Evolutionary conservation across 2,113 vertebrate genomes (phyloP), one percentile per base, ranked within the genome.

Genomic region (Acanthochromis polyacanthus): DNA sequence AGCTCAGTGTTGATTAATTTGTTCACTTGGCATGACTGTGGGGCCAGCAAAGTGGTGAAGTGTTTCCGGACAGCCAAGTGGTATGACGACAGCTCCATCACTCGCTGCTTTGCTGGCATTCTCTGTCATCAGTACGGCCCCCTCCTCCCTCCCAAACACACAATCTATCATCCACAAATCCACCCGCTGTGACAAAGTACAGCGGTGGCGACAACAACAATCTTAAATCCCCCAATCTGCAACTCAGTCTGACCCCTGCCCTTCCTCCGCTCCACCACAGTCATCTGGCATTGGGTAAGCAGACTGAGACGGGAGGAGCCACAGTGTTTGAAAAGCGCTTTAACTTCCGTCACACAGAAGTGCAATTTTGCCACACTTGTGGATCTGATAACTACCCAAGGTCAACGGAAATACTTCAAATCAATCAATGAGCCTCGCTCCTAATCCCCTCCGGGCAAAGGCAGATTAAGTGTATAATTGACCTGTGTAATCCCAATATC

Each of bases 381-480:
- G 62, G 95, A 96, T 96, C 96, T 95, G 95, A 96, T 95, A 98
- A 96, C 97, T 95, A 95, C 95, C 81, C 96, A 96, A 96, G 93
- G 96, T 96, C 97, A 97, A 94, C 95, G 94, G 96, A 97, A 97
- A 97, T 94, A 95, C 93, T 84, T 92, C 67, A 95, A 97, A 97
- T 96, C 96, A 97, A 97, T 98, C 97, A 97, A 95, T 95, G 96
- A 94, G 94, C 89, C 25, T 32, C 51, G 16, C 78, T 87, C 89
- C 92, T 96, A 97, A 99, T 98, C 95, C 94, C 85, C 93, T 70
- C 50, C 4, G 40, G 63, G 86, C 94, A 93, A 93, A 96, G 95
- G 94, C 96, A 98, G 98, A 99, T 99, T 98, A 99, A 97, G 96
- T 94, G 95, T 97, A 99, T 99, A 99, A 99, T 97, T 99, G 98